Conservation (phyloP, 2,888 invertebrate species). For the Agriopis leucophaearia region DNA sequence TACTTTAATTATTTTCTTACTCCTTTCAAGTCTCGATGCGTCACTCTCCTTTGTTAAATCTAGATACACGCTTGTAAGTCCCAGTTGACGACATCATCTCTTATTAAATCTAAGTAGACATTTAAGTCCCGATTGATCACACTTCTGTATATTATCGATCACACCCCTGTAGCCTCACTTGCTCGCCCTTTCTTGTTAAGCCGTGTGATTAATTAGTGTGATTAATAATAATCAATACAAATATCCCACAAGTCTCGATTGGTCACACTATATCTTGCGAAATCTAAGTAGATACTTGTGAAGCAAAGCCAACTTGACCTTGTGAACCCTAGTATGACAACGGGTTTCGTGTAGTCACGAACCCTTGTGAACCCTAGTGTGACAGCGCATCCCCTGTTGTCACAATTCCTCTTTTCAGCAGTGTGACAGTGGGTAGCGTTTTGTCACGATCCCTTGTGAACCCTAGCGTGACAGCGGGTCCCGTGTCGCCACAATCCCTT, state of each 20-base stretch:
- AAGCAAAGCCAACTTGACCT: not conserved
- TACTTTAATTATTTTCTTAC: not conserved
- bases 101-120: not conserved
- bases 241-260: not conserved
- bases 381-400: not conserved
- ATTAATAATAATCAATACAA: no score
- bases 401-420: not conserved
- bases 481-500: not conserved
- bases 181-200: not conserved
- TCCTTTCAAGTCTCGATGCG: constrained; percentile 3
- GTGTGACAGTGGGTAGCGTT: not conserved
- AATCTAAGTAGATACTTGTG: not conserved
- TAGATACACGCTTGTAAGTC: constrained; percentile 2
- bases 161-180: not conserved
- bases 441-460: not conserved
- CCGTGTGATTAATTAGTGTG: no score
- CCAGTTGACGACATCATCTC: not conserved
- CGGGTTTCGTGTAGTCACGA: not conserved
- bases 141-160: not conserved
- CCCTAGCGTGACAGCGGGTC: not conserved
- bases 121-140: not conserved
- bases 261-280: not conserved
- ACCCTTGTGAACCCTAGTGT: not conserved
- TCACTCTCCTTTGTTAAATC: constrained; percentile 14
- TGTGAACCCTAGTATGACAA: not conserved